These are phyloP conservation scores for Poeciliopsis paucimaculata DNA, from an alignment of 2,797 vertebrate genomes.

Conservation along the genomic window DNA sequence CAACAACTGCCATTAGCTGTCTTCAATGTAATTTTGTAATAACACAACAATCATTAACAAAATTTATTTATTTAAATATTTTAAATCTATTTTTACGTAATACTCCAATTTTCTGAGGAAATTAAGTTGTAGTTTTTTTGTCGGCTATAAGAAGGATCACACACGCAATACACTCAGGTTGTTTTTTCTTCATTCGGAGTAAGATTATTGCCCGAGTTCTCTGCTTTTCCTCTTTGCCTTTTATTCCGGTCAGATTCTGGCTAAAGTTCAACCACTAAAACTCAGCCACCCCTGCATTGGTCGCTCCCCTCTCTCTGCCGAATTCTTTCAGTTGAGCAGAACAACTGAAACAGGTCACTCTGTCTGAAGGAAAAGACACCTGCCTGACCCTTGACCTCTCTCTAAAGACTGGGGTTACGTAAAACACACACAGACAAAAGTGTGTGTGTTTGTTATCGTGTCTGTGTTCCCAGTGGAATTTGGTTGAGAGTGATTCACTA, in stretches of 20 bases:
- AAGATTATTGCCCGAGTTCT: not conserved
- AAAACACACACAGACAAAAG: slow-evolving; percentile 27
- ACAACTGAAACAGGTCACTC: slow-evolving; percentile 60
- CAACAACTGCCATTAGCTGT: not conserved
- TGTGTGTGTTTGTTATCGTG: slow-evolving; percentile 15
- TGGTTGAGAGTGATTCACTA: slow-evolving; percentile 66
- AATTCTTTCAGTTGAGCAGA: slow-evolving; percentile 32
- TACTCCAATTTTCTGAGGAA: not conserved
- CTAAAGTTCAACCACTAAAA: not conserved
- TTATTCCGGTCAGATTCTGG: slow-evolving; percentile 10
- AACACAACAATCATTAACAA: not conserved
- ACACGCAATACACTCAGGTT: slow-evolving; percentile 1
- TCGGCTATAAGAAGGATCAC: not conserved
- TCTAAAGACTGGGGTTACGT: slow-evolving; percentile 30
- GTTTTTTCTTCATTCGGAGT: not conserved
- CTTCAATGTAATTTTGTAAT: not conserved
- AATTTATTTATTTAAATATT: not conserved
- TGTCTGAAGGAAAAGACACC: slow-evolving; percentile 49
- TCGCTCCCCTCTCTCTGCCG: not conserved
- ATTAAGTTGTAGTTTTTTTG: not conserved
- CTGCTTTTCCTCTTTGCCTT: slow-evolving; percentile 1
- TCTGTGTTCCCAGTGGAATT: slow-evolving; percentile 43
- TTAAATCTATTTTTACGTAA: not conserved
- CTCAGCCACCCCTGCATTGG: not conserved
- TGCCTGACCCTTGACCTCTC: slow-evolving; percentile 64